Evolutionary conservation across 2,113 vertebrate genomes (phyloP).

Genomic region (Melierax canorus): DNA sequence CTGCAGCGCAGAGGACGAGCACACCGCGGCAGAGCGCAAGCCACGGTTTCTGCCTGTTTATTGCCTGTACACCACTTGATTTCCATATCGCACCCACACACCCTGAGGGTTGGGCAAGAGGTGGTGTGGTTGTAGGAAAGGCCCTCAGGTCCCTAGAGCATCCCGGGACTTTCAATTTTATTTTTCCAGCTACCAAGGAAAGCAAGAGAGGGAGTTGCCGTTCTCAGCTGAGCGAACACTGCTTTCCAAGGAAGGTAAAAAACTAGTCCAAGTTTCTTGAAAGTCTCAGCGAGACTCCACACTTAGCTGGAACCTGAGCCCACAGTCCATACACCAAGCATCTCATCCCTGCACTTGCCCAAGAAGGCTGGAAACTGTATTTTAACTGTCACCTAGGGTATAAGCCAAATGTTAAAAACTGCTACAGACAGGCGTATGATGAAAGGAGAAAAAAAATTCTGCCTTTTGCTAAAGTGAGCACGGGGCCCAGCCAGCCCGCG

Average conservation of each 20-base stretch:
- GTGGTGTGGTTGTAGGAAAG: not conserved
- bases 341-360: not conserved
- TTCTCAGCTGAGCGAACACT: accelerated
- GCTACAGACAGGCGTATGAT: not conserved
- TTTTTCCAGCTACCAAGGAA: accelerated
- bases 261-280: accelerated
- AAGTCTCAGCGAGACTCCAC: accelerated
- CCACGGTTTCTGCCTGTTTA: accelerated
- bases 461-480: not conserved
- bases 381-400: not conserved
- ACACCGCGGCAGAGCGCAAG: not conserved
- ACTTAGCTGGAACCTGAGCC: not conserved
- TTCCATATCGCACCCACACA: accelerated
- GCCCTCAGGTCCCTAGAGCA: not conserved
- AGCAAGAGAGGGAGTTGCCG: not conserved
- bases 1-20: not conserved
- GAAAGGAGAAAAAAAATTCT: not conserved
- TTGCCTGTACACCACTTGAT: accelerated
- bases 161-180: accelerated
- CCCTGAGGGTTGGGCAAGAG: accelerated
- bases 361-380: too few relatives aligned
- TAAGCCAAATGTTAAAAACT: not conserved
- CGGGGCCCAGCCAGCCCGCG: not conserved
- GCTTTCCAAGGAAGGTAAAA: accelerated
- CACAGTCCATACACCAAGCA: not conserved